Base-by-base conservation (phyloP, 2,888 invertebrate species). In the Alentia gelatinosa region DNA sequence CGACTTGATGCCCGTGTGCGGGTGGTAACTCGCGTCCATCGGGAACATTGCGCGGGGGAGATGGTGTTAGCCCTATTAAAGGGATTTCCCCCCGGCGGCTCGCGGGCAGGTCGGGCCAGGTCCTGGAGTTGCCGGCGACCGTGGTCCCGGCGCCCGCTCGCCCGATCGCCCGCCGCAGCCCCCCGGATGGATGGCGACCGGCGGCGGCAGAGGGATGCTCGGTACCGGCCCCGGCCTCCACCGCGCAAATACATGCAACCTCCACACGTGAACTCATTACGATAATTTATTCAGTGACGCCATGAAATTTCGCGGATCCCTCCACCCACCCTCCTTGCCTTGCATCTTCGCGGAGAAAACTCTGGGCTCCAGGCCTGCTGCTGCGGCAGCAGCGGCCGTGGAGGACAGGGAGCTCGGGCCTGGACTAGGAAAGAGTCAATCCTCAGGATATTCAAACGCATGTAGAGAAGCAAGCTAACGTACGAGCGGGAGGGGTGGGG, bases 261-360 rank as follows among this genome's bases (percentile, higher is more conserved):
- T 86, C 86, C 86, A 42, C 42, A 86, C 86, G 86, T 86, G 86
- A 86, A 50, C 86, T 86, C 86, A 86, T 86, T 86, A 23, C 7
- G 86, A 47, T 86, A 86, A 86, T 86, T 86, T 86, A 86, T 86
- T 86, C 86, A 86, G 47, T 86, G 86, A 86, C 86, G 86, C 86
- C 86, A 86, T 42, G 42, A 86, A 86, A 86, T 86, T 75, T 86
- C 86, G 42, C 86, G 47, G 86, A 86, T 47, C 42, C 39, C 39
- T 79, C 79, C 79, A 5, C 5, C 68, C n/a, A 15, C 74, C 26
- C n/a, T 74, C n/a, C 33, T 74, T 33, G 5, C 56, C 56, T 56
- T 19, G 56, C 30, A 30, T 68, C 33, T 68, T 68, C 30, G 68
- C 68, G 68, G 33, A 68, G 68, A 68, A 68, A 30, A 19, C 26